Percentiles rank a stretch among this genome's conserved stretches.
These are phyloP conservation scores for Chymomyza caudatula DNA, from an alignment of 2,888 invertebrate species.

Conservation along the genomic window DNA sequence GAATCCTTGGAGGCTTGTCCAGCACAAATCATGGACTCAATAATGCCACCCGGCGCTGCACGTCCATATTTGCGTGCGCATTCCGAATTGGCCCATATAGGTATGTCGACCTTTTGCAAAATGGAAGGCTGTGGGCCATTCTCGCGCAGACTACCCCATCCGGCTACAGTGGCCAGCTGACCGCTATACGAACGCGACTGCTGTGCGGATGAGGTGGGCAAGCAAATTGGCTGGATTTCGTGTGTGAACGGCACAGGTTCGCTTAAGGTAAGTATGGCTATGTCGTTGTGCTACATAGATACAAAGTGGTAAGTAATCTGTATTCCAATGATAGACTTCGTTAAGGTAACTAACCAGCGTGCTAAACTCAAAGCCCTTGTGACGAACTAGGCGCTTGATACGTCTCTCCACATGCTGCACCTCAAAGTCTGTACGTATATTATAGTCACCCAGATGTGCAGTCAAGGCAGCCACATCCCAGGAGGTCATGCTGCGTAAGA, in stretches of 20 bases:
- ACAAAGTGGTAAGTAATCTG: too few species aligned
- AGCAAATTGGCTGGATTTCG: constrained; percentile 87
- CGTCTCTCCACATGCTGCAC: constrained; percentile 87
- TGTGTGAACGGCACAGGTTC: constrained; percentile 86
- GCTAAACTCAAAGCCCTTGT: constrained; percentile 89
- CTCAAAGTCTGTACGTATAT: constrained; percentile 87
- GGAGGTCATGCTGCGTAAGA: constrained; percentile 94
- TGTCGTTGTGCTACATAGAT: constrained; percentile 92
- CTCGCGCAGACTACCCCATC: constrained; percentile 86
- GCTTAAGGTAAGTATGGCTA: constrained; percentile 88
- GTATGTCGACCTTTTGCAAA: constrained; percentile 90
- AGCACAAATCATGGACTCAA: constrained; percentile 92
- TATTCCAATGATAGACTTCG: too few species aligned
- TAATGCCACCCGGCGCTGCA: constrained; percentile 92
- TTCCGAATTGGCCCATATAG: constrained; percentile 88
- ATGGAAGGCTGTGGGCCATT: constrained; percentile 90
- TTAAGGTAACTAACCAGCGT: constrained; percentile 84
- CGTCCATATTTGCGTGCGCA: constrained; percentile 89
- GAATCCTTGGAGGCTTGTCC: constrained; percentile 91
- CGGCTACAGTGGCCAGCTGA: constrained; percentile 88
- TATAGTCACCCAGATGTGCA: constrained; percentile 89
- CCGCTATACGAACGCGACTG: constrained; percentile 82
- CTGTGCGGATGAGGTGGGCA: constrained; percentile 80
- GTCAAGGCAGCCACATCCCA: constrained; percentile 91
- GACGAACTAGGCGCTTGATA: constrained; percentile 90